Evolutionary conservation across 2,888 invertebrate genomes (phyloP).

Genomic region (Andrena fulva): DNA sequence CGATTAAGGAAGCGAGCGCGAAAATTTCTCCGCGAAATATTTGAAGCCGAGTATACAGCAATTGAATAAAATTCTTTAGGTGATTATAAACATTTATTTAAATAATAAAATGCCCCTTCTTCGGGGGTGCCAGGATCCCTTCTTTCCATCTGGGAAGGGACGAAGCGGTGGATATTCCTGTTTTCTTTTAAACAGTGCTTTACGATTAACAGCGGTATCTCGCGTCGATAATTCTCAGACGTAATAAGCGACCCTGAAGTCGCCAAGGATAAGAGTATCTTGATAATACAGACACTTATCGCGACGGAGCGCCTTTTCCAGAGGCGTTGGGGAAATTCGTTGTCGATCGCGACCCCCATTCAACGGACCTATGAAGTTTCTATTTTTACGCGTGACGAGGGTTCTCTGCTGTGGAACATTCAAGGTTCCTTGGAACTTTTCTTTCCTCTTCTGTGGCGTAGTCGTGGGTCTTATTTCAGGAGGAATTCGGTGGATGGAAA

Average conservation of each 20-base stretch:
- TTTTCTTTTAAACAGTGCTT: background rate
- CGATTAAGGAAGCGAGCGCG: slow-evolving; percentile 10
- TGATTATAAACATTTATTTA: too few species aligned
- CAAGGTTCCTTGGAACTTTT: background rate
- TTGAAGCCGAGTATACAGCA: background rate
- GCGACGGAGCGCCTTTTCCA: slow-evolving; percentile 6
- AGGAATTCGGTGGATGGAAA: too few species aligned
- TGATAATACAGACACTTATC: background rate
- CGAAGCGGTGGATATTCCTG: too few species aligned
- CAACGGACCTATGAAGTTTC: slow-evolving; percentile 45
- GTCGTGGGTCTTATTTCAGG: too few species aligned
- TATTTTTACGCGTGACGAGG: slow-evolving; percentile 48
- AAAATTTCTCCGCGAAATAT: background rate
- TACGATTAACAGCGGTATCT: background rate
- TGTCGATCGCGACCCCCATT: slow-evolving; percentile 34
- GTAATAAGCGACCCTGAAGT: background rate
- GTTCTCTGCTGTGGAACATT: slow-evolving; percentile 17
- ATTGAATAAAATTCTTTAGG: too few species aligned
- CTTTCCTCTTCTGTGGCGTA: too few species aligned
- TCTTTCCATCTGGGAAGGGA: too few species aligned
- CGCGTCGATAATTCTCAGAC: background rate
- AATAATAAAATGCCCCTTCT: too few species aligned
- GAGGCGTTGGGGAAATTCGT: slow-evolving; percentile 24
- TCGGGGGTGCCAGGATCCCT: too few species aligned
- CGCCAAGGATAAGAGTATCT: background rate